These are phyloP conservation scores for Ceratina australensis DNA, from an alignment of 1,140 invertebrate species.

Conservation along the genomic window DNA sequence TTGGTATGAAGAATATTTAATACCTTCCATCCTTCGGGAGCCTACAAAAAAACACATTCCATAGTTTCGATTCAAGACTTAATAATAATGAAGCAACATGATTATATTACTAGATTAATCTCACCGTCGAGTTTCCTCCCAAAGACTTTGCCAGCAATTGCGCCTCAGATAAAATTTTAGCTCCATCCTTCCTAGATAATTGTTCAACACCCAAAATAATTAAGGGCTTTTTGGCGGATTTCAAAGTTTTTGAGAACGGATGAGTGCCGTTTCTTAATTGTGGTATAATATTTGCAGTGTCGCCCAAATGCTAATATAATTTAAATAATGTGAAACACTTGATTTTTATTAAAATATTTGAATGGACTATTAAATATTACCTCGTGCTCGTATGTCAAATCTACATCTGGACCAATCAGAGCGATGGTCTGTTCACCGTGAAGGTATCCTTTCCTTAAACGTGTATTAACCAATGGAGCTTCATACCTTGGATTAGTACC, in stretches of 20 bases:
- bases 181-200: conserved; percentile 89
- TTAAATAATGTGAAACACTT: conserved; percentile 36
- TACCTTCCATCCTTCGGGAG: conserved; percentile 85
- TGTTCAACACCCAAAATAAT: conserved; percentile 94
- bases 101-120: background rate
- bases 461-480: conserved; percentile 97
- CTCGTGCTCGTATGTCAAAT: conserved; percentile 96
- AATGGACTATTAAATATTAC: conserved; percentile 73
- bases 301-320: conserved; percentile 88
- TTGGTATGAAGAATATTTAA: conserved; percentile 95
- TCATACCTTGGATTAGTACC: conserved; percentile 99
- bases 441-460: conserved; percentile 95
- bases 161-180: conserved; percentile 86
- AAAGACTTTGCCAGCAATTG: conserved; percentile 85
- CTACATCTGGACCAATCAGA: conserved; percentile 93
- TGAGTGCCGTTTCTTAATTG: conserved; percentile 88
- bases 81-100: background rate
- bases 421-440: conserved; percentile 91
- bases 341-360: background rate
- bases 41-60: conserved; percentile 61
- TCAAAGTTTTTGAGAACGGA: conserved; percentile 87
- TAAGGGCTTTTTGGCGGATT: conserved; percentile 91
- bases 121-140: conserved; percentile 77
- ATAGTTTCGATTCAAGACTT: conserved; percentile 18
- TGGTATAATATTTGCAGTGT: conserved; percentile 86